Percentiles rank a stretch among this genome's conserved stretches.
Conservation (phyloP, 2,888 invertebrate species). For the Drosophila robusta region DNA sequence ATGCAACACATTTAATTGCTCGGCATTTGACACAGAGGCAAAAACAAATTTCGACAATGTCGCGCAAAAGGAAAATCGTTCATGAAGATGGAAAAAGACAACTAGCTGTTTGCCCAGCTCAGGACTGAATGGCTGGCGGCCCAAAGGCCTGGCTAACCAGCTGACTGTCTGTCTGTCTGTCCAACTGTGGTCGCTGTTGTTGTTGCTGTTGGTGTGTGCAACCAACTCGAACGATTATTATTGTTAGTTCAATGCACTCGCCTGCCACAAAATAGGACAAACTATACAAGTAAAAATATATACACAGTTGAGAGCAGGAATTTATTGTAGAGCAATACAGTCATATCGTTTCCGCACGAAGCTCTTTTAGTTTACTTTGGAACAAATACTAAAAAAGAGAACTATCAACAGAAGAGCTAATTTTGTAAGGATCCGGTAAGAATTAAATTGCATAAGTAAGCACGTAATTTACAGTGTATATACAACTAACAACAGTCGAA, state of each 20-base stretch:
- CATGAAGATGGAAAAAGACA: slow-evolving; percentile 57
- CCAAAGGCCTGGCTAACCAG: neutral
- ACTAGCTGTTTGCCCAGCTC: slow-evolving; percentile 54
- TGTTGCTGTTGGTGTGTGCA: slow-evolving; percentile 11
- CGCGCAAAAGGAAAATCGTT: slow-evolving; percentile 18
- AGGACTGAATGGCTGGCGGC: too few species aligned
- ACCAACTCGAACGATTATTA: slow-evolving; percentile 55
- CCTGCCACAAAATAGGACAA: slow-evolving; percentile 65
- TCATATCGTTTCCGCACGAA: neutral
- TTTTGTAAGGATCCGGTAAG: too few species aligned
- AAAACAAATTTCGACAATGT: slow-evolving; percentile 25
- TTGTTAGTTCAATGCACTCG: slow-evolving; percentile 76
- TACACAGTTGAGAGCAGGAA: slow-evolving; percentile 15
- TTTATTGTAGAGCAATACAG: slow-evolving; percentile 4
- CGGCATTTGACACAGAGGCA: slow-evolving; percentile 1
- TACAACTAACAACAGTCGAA: too few species aligned
- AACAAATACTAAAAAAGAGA: too few species aligned
- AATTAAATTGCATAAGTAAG: too few species aligned
- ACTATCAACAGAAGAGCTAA: too few species aligned
- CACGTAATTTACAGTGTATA: too few species aligned
- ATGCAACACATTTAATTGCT: slow-evolving; percentile 16
- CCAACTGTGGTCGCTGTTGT: slow-evolving; percentile 25
- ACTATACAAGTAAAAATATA: slow-evolving; percentile 28
- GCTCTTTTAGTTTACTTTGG: too few species aligned
- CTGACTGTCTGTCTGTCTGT: slow-evolving; percentile 22